Evolutionary conservation across 2,113 vertebrate genomes (phyloP), one percentile per base, ranked within the genome.

Genomic region (Parotia lawesii): DNA sequence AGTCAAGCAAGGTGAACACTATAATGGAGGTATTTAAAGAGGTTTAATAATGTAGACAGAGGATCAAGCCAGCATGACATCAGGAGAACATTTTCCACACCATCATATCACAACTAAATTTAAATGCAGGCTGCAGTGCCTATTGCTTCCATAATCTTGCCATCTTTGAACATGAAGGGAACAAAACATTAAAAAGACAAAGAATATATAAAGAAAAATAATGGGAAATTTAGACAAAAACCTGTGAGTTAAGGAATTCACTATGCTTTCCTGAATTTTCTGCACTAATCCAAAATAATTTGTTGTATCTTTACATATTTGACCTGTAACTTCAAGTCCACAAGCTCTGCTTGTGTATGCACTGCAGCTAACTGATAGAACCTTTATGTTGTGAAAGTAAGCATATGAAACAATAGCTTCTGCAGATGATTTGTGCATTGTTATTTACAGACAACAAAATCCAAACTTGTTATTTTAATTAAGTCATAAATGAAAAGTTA

Each of bases 391-490:
- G 1, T 28, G 66, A 44, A 93, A 96, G 29, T 58, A 62, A 94
- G 62, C 12, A n/a, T 64, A 11, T 35, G 93, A 87, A 90, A 94
- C 25, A 96, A 88, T 33, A 64, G 78, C 53, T 94, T 91, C 73
- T 94, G 77, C 64, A 93, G 92, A 80, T 93, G 72, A 96, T 91
- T 95, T 85, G 85, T 79, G 56, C 38, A 24, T 71, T 54, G 6
- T 82, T 90, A 74, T 74, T 93, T 95, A 58, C 64, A 56, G 87
- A 75, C 47, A 86, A 92, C 75, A 96, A 96, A 93, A 91, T 51
- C 17, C 95, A 96, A 95, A 92, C 48, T 92, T 95, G 61, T 89
- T 96, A 93, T 95, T 97, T 96, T 95, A 97, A 97, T 94, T 95
- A 96, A 96, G 71, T 95, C 62, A 96, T 95, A 79, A 95, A 93